Base-by-base conservation (phyloP, 2,113 vertebrate species). In the Rhegmatorhina hoffmannsi region DNA sequence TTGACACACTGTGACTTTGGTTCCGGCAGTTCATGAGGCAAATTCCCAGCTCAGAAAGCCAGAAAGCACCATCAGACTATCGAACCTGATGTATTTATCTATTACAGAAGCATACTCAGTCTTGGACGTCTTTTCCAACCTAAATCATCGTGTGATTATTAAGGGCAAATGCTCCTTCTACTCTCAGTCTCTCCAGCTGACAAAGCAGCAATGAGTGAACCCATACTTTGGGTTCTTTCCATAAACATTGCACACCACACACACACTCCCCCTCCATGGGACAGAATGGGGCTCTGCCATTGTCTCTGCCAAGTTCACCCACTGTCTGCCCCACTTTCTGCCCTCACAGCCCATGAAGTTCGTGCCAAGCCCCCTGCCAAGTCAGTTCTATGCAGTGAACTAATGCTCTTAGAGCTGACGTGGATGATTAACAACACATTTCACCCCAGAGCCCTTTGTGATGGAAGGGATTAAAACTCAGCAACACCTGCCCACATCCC, bases 161-260 rank as follows among this genome's bases (percentile, higher is more conserved):
- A 6, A 91, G 36, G 0, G 13, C 62, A 23, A 29, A 1, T 3
- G 24, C 53, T 60, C 11, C 0, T 24, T 46, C 29, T 3, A 13
- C 33, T n/a, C 52, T 24, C 7, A 0, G 12, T 14, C 56, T 46
- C 74, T 17, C 6, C 73, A 33, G 36, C 53, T 25, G 60, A 60
- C 52, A 23, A 31, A 91, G 74, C 3, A 53, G 23, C 52, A 13
- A 2, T 0, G n/a, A 52, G 40, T 1, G 58, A 75, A 82, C 34
- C 55, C 50, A 26, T 52, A 29, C 6, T 31, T 9, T 25, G 15
- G 10, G 40, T 69, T 56, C 20, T 12, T 36, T 7, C 79, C 34
- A 6, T 2, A 3, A 11, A 21, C 17, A 3, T 58, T 29, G 31
- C 73, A 69, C 70, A 60, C 28, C 49, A 26, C 29, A 26, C 0